phyloP scores from a whole-genome alignment of 2,797 vertebrate species.

The Sphenodon punctatus region DNA sequence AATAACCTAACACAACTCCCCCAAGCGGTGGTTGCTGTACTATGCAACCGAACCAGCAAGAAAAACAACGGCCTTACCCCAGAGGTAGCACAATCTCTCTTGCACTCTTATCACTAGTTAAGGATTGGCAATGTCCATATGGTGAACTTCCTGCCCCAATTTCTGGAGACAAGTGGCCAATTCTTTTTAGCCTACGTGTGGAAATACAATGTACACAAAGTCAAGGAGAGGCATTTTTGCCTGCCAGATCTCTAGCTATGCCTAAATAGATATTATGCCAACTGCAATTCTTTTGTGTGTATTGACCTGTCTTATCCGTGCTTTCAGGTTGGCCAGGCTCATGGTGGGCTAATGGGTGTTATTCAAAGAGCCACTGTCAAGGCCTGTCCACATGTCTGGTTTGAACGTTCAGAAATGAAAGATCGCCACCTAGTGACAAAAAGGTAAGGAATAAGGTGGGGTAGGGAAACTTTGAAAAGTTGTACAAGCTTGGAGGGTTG shows the following conservation, averaged over 20 bases:
- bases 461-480: no score
- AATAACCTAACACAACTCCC: neutral
- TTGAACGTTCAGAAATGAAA: constrained; percentile 93
- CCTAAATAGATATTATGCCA: neutral
- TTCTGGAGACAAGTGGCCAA: no score
- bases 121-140: no score
- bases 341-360: constrained; percentile 91
- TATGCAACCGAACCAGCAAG: no score
- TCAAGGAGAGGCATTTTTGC: no score
- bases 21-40: neutral
- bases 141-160: no score
- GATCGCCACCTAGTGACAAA: constrained; percentile 90
- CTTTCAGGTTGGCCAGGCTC: constrained; percentile 91
- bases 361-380: constrained; percentile 91
- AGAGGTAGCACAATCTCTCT: no score
- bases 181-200: no score
- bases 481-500: no score
- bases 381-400: constrained; percentile 95
- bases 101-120: no score
- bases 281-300: neutral
- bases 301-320: neutral
- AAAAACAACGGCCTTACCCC: no score
- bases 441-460: constrained; percentile 85
- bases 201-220: no score
- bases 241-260: neutral